These are phyloP conservation scores for Pteronotus mesoamericanus DNA, from an alignment of 2,797 vertebrate species.

Conservation along the genomic window DNA sequence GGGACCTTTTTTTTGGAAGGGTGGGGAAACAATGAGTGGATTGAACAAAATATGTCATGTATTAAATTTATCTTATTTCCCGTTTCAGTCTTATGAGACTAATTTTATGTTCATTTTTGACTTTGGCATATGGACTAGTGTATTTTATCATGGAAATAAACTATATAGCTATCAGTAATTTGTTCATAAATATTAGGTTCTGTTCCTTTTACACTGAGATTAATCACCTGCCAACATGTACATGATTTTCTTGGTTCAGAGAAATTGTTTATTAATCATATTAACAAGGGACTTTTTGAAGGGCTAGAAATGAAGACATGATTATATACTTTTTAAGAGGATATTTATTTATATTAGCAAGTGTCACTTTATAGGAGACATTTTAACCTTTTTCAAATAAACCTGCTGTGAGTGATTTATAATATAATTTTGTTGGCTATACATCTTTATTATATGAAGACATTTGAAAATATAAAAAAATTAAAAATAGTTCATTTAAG, in stretches of 20 bases:
- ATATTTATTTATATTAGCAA: conserved; percentile 64
- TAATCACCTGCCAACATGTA: conserved; percentile 53
- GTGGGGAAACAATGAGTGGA: neutral
- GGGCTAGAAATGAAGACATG: conserved; percentile 56
- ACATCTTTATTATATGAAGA: conserved; percentile 41
- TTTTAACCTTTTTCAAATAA: conserved; percentile 58
- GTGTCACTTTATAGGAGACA: conserved; percentile 35
- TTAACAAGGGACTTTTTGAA: conserved; percentile 53
- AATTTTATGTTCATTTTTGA: neutral
- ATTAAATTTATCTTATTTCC: neutral
- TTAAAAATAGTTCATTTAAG: neutral
- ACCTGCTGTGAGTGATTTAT: conserved; percentile 37
- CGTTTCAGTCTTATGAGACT: neutral
- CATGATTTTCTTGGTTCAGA: conserved; percentile 55
- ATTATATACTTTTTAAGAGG: conserved; percentile 41
- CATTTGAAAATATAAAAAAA: conserved; percentile 22
- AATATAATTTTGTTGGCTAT: conserved; percentile 33
- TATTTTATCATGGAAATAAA: conserved; percentile 11
- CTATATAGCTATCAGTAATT: conserved; percentile 28
- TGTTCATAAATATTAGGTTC: conserved; percentile 49
- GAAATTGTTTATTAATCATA: conserved; percentile 61
- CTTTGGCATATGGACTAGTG: neutral
- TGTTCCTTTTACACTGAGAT: conserved; percentile 45
- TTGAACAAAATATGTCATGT: neutral
- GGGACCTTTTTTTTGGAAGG: neutral